Evolutionary conservation across 1,140 invertebrate species (phyloP).

Genomic region (Lordiphosa stackelbergi): DNA sequence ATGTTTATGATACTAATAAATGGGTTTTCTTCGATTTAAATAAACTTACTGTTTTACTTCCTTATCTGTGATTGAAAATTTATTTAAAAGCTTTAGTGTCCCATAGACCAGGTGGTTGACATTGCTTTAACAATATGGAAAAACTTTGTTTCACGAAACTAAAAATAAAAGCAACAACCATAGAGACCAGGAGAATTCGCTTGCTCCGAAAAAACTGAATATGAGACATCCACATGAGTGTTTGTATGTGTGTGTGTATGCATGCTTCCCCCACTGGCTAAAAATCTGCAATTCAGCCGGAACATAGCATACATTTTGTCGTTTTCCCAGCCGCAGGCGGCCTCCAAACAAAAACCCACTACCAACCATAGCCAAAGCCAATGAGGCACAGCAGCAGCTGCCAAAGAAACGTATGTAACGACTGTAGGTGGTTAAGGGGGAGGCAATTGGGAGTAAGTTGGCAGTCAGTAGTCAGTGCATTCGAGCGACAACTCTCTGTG

Average conservation of each 20-base stretch:
- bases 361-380: conserved; percentile 28
- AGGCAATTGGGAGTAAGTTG: background rate
- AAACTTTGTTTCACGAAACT: conserved; percentile 10
- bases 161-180: conserved; percentile 8
- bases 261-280: conserved; percentile 14
- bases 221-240: background rate
- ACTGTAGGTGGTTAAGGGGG: conserved; percentile 31
- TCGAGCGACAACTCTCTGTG: conserved; percentile 37
- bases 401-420: conserved; percentile 44
- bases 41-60: too few species aligned
- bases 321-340: conserved; percentile 55
- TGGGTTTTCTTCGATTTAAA: too few species aligned
- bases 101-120: conserved; percentile 1
- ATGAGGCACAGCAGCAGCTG: conserved; percentile 62
- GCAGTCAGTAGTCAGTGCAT: conserved; percentile 29
- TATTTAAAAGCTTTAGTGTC: too few species aligned
- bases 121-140: conserved; percentile 5
- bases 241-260: conserved; percentile 3
- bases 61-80: too few species aligned
- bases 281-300: conserved; percentile 68
- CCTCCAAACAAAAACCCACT: conserved; percentile 40
- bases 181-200: conserved; percentile 1
- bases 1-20: too few species aligned
- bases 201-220: background rate
- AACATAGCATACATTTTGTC: conserved; percentile 69